Evolutionary conservation across 2,888 invertebrate genomes (phyloP).

Genomic region (Steinernema scapterisci): DNA sequence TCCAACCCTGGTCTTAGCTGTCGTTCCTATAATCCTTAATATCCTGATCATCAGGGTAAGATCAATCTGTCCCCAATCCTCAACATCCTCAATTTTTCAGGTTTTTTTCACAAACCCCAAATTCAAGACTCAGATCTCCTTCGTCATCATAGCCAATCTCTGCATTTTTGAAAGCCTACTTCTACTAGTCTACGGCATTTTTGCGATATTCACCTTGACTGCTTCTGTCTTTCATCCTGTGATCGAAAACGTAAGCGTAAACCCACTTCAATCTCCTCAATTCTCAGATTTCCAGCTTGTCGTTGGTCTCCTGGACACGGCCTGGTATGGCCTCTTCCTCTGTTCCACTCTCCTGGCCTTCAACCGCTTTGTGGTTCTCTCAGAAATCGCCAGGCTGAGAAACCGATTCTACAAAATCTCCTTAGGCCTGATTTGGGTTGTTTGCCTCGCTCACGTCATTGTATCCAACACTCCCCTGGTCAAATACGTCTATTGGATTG

Average conservation of each 20-base stretch:
- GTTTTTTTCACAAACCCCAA: not conserved
- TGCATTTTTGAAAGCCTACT: not conserved
- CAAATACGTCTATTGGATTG: not conserved
- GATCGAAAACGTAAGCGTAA: not conserved
- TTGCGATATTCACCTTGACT: not conserved
- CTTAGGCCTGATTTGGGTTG: not conserved
- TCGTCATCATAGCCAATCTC: not conserved
- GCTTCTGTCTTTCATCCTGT: not conserved
- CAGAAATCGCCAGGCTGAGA: not conserved
- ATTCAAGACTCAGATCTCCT: not conserved
- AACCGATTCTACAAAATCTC: not conserved
- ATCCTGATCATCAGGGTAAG: not conserved
- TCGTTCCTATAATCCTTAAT: not conserved
- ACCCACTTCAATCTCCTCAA: too few species aligned
- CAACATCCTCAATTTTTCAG: not conserved
- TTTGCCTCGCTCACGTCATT: not conserved
- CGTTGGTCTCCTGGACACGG: not conserved
- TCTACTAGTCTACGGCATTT: not conserved
- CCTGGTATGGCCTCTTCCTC: not conserved
- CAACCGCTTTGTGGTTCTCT: not conserved
- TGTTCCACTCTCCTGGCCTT: not conserved
- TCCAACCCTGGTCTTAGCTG: not conserved
- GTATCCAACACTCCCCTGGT: not conserved
- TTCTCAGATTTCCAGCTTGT: not conserved
- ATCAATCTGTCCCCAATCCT: not conserved